Percentiles rank a stretch among this genome's conserved stretches.
Conservation (phyloP, 1,140 invertebrate genomes). For the Lepidurus packardi region DNA sequence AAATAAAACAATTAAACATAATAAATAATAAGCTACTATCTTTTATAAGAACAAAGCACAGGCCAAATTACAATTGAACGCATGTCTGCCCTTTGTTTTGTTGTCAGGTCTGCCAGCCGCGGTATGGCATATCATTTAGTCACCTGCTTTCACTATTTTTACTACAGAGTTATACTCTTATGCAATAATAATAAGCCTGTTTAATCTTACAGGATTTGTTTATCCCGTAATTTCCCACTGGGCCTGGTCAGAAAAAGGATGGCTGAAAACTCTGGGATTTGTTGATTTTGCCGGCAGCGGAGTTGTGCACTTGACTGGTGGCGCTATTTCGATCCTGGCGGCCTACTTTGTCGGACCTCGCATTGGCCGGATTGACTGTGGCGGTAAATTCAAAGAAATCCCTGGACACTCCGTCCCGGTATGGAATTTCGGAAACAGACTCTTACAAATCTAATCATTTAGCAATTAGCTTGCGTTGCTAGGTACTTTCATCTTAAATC, state of each 20-base stretch:
- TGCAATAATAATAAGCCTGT: not conserved
- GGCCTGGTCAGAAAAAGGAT: conserved; percentile 50
- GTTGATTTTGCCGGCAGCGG: conserved; percentile 48
- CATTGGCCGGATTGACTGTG: conserved; percentile 45
- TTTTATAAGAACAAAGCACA: not conserved
- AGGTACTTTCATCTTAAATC: conserved; percentile 50
- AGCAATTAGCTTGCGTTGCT: conserved; percentile 44
- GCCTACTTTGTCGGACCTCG: conserved; percentile 50
- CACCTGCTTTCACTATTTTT: not conserved
- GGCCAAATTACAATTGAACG: not conserved
- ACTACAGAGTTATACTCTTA: not conserved
- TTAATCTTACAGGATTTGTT: conserved; percentile 47
- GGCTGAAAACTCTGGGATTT: conserved; percentile 43
- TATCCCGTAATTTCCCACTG: conserved; percentile 55
- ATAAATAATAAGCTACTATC: not conserved
- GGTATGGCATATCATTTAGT: not conserved
- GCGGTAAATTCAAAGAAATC: conserved; percentile 40
- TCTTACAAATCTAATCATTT: not conserved
- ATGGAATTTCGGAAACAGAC: not conserved
- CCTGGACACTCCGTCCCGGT: conserved; percentile 52
- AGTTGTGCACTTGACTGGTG: conserved; percentile 52
- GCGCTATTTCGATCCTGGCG: conserved; percentile 50
- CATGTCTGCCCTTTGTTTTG: not conserved
- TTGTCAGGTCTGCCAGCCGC: not conserved
- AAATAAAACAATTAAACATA: not conserved